Percentiles rank a stretch among this genome's conserved stretches.
Evolutionary conservation across 1,140 invertebrate genomes (phyloP).

Genomic region (Goniozus legneri): DNA sequence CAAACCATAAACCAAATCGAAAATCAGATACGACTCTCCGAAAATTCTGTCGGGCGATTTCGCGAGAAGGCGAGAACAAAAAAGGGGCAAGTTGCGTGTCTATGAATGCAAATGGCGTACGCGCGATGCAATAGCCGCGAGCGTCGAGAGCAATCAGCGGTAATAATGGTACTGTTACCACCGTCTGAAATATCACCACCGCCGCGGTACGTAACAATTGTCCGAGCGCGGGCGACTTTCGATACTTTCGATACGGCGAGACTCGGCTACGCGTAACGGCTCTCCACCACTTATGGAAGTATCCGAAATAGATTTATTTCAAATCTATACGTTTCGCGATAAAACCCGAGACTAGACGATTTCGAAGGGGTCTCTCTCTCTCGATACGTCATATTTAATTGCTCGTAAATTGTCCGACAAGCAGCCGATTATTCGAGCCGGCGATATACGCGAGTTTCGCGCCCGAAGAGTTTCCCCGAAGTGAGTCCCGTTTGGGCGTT

Average conservation of each 20-base stretch:
- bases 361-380: constrained; percentile 6
- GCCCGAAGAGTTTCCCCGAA: constrained; percentile 8
- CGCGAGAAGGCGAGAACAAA: no score
- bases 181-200: no score
- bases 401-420: constrained; percentile 24
- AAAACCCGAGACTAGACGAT: neutral
- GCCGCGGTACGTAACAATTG: no score
- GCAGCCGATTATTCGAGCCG: neutral
- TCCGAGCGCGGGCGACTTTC: no score
- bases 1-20: no score
- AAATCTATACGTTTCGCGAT: neutral
- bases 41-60: no score
- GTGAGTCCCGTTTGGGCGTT: no score
- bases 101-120: no score
- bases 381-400: constrained; percentile 35
- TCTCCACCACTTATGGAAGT: neutral
- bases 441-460: constrained; percentile 2
- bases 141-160: neutral
- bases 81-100: no score
- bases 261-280: neutral
- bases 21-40: no score
- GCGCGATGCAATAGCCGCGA: no score
- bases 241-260: neutral
- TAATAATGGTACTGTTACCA: neutral
- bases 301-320: neutral